Evolutionary conservation across 2,113 vertebrate genomes (phyloP).

Genomic region (Vombatus ursinus): DNA sequence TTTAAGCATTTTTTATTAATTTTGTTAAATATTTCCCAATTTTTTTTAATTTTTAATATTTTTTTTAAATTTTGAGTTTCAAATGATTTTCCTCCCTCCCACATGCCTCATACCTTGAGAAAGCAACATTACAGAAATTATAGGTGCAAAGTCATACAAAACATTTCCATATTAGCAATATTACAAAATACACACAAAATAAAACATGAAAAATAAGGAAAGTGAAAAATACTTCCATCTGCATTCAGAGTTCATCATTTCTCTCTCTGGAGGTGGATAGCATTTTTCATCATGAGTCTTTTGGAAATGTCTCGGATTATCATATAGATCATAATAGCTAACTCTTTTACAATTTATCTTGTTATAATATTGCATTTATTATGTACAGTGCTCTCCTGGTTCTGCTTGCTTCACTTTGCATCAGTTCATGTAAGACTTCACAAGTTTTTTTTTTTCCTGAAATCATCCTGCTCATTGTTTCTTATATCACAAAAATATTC

Average conservation of each 20-base stretch:
- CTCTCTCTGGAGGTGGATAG: neutral
- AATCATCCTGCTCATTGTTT: neutral
- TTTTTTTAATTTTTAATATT: neutral
- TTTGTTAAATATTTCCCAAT: neutral
- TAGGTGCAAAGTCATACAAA: neutral
- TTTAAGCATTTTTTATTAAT: neutral
- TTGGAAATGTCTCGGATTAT: neutral
- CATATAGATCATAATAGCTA: neutral
- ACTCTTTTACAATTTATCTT: neutral
- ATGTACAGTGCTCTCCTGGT: neutral
- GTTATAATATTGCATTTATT: neutral
- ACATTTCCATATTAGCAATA: neutral
- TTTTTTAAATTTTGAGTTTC: neutral
- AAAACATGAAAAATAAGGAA: neutral
- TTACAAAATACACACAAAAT: neutral
- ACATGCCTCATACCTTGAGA: neutral
- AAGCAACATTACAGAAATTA: neutral
- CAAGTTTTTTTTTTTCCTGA: neutral
- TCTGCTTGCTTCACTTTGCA: neutral
- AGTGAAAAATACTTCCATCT: neutral
- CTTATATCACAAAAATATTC: neutral
- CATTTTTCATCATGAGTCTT: neutral
- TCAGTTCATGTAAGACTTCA: neutral
- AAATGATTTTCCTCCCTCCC: neutral
- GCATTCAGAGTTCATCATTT: too few species aligned